Evolutionary conservation across 2,113 vertebrate species (phyloP).

Genomic region (Atlantisia rogersi): DNA sequence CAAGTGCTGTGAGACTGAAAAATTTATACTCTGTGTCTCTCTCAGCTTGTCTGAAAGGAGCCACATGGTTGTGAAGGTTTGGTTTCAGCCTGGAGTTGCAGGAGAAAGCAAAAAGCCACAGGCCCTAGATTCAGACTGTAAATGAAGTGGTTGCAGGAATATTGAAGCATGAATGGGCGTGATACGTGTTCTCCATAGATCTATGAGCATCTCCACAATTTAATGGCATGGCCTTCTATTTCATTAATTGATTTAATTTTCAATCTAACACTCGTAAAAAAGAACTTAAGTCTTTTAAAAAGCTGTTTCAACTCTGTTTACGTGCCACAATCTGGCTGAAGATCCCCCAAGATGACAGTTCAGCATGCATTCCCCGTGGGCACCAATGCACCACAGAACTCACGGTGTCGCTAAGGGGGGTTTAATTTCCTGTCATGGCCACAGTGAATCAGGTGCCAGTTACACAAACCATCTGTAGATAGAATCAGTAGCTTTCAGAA

Average conservation of each 20-base stretch:
- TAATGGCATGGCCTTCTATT: neutral
- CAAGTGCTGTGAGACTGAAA: neutral
- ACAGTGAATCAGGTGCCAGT: neutral
- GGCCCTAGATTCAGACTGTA: neutral
- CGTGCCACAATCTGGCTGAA: neutral
- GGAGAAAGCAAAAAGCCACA: neutral
- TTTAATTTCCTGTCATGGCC: neutral
- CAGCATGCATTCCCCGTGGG: neutral
- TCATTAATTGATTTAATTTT: neutral
- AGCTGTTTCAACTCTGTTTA: neutral
- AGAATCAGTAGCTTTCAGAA: neutral
- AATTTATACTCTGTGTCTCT: neutral
- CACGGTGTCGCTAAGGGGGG: neutral
- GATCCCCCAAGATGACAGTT: neutral
- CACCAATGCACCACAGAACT: neutral
- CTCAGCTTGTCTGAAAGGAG: neutral
- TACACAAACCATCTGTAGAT: neutral
- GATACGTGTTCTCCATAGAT: neutral
- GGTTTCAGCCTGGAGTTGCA: neutral
- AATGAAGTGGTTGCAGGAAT: neutral
- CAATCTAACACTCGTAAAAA: neutral
- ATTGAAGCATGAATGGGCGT: neutral
- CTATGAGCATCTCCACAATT: neutral
- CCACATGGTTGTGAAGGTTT: neutral
- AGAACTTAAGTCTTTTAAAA: neutral